Conservation (phyloP, 2,113 vertebrate genomes). For the Bungarus multicinctus region DNA sequence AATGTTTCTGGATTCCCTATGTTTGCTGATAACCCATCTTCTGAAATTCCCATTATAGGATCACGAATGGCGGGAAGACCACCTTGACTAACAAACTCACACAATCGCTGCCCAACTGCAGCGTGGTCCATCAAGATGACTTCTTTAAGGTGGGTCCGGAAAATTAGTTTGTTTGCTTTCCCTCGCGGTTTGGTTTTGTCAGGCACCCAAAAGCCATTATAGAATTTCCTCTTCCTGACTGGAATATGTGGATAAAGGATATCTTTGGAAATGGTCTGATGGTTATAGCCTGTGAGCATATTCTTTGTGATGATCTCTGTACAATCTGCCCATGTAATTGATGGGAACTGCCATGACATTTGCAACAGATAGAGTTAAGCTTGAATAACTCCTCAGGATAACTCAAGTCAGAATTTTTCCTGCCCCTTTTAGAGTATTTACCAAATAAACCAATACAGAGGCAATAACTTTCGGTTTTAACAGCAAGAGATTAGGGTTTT, state of each 20-base stretch:
- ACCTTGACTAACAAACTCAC: slow-evolving; percentile 82
- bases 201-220: neutral
- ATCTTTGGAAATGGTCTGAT: neutral
- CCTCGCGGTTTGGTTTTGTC: neutral
- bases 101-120: slow-evolving; percentile 86
- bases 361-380: neutral
- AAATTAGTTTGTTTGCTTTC: neutral
- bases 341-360: neutral
- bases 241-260: neutral
- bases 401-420: neutral
- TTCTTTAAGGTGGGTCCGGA: slow-evolving; percentile 87
- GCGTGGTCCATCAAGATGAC: slow-evolving; percentile 92
- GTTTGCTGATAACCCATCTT: neutral
- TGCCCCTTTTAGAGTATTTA: neutral
- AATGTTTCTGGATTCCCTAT: neutral
- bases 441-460: neutral
- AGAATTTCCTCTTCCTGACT: neutral
- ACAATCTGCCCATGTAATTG: neutral
- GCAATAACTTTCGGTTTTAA: neutral
- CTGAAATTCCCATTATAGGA: slow-evolving; percentile 61
- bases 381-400: neutral
- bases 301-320: neutral
- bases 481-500: neutral
- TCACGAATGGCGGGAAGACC: slow-evolving; percentile 93
- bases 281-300: neutral